A percentile compares a stretch with the other conserved stretches of the same genome.
Evolutionary conservation across 2,888 invertebrate genomes (phyloP).

Genomic region (Paralinhomoeus sp.): DNA sequence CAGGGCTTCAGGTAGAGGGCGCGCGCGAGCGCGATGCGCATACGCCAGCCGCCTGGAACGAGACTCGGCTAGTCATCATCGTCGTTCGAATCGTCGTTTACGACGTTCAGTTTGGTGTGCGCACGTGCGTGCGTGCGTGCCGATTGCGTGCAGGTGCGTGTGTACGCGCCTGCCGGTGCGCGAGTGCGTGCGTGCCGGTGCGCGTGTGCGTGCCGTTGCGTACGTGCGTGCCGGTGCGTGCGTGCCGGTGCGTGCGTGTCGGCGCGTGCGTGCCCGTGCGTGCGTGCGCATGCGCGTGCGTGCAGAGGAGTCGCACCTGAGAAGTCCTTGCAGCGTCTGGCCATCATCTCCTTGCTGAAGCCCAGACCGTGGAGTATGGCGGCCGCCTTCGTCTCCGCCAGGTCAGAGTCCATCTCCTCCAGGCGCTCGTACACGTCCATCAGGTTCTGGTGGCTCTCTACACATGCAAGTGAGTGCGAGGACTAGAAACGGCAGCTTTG

Average conservation of each 20-base stretch:
- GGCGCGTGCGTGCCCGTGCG: no score
- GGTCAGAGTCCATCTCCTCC: constrained; percentile 84
- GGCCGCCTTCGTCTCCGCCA: constrained; percentile 77
- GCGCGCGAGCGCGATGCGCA: constrained; percentile 39
- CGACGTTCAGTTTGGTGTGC: background rate
- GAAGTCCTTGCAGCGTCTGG: constrained; percentile 43
- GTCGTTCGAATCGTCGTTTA: background rate
- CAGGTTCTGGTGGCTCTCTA: constrained; percentile 76
- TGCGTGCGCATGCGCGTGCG: no score
- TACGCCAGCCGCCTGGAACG: constrained; percentile 37
- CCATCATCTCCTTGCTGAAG: constrained; percentile 48
- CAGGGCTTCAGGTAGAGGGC: constrained; percentile 37
- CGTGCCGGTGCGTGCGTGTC: no score
- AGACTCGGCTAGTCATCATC: background rate
- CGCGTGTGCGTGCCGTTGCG: no score
- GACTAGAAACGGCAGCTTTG: constrained; percentile 7
- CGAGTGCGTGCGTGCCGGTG: no score
- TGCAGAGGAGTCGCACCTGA: constrained; percentile 28
- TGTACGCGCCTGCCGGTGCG: no score
- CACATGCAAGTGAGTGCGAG: no score
- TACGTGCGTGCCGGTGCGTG: no score
- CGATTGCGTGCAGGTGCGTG: no score
- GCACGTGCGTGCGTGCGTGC: no score
- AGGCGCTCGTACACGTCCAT: constrained; percentile 92
- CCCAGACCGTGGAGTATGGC: constrained; percentile 87